These are phyloP conservation scores for Cydia fagiglandana DNA, from an alignment of 1,140 invertebrate species.

Conservation along the genomic window DNA sequence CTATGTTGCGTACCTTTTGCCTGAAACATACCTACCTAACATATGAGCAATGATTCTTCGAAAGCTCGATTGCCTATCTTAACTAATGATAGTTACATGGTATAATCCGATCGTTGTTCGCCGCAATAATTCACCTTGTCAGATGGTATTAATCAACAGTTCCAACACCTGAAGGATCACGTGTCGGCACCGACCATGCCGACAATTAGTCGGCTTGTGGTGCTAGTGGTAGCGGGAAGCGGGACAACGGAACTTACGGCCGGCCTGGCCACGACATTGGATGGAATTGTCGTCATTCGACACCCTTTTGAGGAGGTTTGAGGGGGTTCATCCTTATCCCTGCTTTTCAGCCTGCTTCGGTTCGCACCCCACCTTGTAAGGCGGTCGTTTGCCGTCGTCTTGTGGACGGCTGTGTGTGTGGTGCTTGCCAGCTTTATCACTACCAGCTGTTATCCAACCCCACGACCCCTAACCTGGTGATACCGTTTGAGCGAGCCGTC, in stretches of 20 bases:
- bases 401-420: too few species aligned
- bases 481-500: too few species aligned
- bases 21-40: background rate
- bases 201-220: constrained; percentile 48
- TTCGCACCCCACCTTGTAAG: too few species aligned
- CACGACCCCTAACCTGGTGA: too few species aligned
- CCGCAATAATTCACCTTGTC: constrained; percentile 59
- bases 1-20: background rate
- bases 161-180: constrained; percentile 69
- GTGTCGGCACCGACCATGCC: constrained; percentile 46
- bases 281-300: too few species aligned
- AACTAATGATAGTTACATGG: constrained; percentile 22
- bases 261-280: too few species aligned
- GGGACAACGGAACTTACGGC: background rate
- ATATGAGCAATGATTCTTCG: background rate
- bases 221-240: constrained; percentile 39
- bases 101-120: constrained; percentile 13
- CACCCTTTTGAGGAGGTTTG: too few species aligned
- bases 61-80: background rate
- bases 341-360: too few species aligned
- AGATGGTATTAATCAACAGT: constrained; percentile 59
- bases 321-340: too few species aligned
- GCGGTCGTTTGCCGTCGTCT: too few species aligned
- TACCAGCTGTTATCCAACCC: too few species aligned
- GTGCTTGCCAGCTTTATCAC: too few species aligned